Percentiles rank a stretch among this genome's conserved stretches.
phyloP scores from a whole-genome alignment of 2,797 vertebrate species.

The Periophthalmus magnuspinnatus region DNA sequence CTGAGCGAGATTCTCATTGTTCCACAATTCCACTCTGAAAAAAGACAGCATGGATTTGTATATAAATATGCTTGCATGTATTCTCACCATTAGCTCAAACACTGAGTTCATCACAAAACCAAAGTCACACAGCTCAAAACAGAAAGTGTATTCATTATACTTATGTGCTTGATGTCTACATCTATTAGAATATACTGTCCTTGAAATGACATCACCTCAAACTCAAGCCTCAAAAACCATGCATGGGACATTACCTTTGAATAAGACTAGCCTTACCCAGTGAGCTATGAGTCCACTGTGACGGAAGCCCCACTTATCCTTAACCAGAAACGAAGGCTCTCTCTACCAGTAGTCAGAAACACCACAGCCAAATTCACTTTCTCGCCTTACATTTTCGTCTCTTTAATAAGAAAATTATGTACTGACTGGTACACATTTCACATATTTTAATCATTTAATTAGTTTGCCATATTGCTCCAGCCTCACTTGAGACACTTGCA shows the following conservation, averaged over 20 bases:
- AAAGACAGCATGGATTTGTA: conserved; percentile 27
- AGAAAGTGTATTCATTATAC: conserved; percentile 16
- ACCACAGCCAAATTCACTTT: conserved; percentile 53
- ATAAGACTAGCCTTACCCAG: conserved; percentile 87
- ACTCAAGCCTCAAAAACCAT: conserved; percentile 77
- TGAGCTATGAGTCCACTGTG: conserved; percentile 78
- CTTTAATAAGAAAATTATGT: not conserved
- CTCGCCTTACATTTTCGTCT: conserved; percentile 16
- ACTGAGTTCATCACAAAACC: conserved; percentile 32
- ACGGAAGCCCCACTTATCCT: conserved; percentile 65
- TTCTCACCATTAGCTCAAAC: not conserved
- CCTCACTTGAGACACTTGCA: not conserved
- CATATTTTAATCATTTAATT: not conserved
- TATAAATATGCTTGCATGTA: not conserved
- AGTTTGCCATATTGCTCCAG: not conserved
- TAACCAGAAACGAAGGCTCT: conserved; percentile 67
- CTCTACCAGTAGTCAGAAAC: conserved; percentile 69
- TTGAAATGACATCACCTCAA: conserved; percentile 81
- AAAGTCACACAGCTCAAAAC: conserved; percentile 26
- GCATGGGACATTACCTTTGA: conserved; percentile 80
- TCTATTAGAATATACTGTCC: conserved; percentile 57
- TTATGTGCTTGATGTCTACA: conserved; percentile 47
- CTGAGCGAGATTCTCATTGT: conserved; percentile 95
- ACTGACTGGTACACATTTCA: not conserved
- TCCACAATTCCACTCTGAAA: conserved; percentile 95